Conservation (phyloP, 2,797 vertebrate species). For the Psittacula derbiana region DNA sequence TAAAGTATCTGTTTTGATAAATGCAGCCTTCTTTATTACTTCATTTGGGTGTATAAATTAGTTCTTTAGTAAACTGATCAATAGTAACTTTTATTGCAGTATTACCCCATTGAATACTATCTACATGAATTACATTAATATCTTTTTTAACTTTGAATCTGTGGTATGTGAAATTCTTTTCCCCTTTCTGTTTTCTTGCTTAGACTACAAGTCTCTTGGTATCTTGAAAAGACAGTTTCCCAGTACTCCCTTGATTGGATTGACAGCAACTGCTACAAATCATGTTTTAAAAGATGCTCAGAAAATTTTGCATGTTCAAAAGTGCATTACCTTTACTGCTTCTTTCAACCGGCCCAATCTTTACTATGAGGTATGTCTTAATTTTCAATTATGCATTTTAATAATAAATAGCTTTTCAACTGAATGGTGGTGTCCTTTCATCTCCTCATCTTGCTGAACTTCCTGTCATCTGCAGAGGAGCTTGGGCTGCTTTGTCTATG, state of each 20-base stretch:
- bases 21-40: not conserved
- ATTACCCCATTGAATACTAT: not conserved
- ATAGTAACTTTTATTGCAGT: not conserved
- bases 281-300: conserved; percentile 90
- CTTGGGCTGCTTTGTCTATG: not conserved
- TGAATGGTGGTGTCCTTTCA: not conserved
- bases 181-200: not conserved
- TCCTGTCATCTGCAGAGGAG: not conserved
- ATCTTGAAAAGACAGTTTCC: conserved; percentile 97
- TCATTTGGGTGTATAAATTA: not conserved
- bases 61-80: not conserved
- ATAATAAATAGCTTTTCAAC: not conserved
- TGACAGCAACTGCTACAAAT: conserved; percentile 95
- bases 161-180: not conserved
- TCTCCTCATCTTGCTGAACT: not conserved
- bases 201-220: conserved; percentile 96
- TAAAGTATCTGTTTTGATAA: not conserved
- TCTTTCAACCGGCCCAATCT: conserved; percentile 95
- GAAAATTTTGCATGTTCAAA: conserved; percentile 88
- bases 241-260: conserved; percentile 84
- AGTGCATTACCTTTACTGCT: conserved; percentile 86
- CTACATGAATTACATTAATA: not conserved
- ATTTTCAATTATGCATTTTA: not conserved
- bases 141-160: not conserved
- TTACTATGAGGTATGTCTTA: conserved; percentile 87